Percentiles rank a stretch among this genome's conserved stretches.
Conservation (phyloP, 1,140 invertebrate genomes). For the Cotesia chilonis region DNA sequence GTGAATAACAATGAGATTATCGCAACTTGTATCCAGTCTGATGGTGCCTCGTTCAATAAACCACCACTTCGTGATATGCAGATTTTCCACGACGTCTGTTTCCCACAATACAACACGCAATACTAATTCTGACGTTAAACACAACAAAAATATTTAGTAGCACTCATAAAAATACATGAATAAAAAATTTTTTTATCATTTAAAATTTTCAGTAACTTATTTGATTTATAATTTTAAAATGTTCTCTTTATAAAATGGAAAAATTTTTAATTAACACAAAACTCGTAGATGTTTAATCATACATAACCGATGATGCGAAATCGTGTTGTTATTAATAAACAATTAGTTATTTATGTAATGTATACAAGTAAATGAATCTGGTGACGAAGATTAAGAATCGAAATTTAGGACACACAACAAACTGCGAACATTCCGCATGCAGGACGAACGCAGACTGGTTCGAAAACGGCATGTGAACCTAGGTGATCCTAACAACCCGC, state of each 20-base stretch:
- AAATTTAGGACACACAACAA: slow-evolving; percentile 34
- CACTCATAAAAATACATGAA: not conserved
- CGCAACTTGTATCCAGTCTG: slow-evolving; percentile 21
- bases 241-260: not conserved
- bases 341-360: not conserved
- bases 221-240: not conserved
- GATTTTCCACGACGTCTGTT: slow-evolving; percentile 28
- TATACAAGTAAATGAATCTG: not conserved
- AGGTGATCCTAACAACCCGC: slow-evolving; percentile 38
- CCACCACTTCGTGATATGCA: slow-evolving; percentile 36
- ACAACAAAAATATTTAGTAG: not conserved
- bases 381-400: not conserved
- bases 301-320: not conserved
- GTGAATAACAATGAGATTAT: slow-evolving; percentile 35
- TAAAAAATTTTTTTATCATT: not conserved
- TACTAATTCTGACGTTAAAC: no score
- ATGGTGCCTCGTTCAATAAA: slow-evolving; percentile 35
- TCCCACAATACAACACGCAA: slow-evolving; percentile 13
- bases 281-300: not conserved
- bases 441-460: slow-evolving; percentile 49
- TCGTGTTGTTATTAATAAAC: not conserved
- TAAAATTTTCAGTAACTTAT: no score
- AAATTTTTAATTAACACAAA: not conserved
- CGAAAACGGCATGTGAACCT: slow-evolving; percentile 39
- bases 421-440: slow-evolving; percentile 30